These are phyloP conservation scores for Zoanthus solanderi DNA, from an alignment of 92 coral and sea anemone genomes.

Conservation along the genomic window DNA sequence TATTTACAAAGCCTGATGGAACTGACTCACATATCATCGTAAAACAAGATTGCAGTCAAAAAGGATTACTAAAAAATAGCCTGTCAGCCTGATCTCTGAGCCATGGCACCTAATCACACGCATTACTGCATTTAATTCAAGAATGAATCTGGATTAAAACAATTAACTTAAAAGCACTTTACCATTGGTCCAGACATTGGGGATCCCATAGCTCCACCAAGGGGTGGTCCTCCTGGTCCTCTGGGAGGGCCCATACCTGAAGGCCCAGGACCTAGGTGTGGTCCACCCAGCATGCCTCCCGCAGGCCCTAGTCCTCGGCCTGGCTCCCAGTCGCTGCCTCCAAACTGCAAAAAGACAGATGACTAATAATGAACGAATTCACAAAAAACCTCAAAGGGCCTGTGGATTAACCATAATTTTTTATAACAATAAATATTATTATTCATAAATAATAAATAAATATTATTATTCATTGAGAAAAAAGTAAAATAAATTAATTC, in stretches of 20 bases:
- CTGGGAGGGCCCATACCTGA: slow-evolving; percentile 73
- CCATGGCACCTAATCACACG: neutral
- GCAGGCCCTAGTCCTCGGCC: slow-evolving; percentile 41
- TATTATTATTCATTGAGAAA: too few relatives aligned
- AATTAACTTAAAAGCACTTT: slow-evolving; percentile 8
- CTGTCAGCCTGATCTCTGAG: too few relatives aligned
- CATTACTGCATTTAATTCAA: neutral
- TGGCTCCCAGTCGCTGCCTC: slow-evolving; percentile 34
- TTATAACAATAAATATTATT: too few relatives aligned
- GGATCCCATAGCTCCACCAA: slow-evolving; percentile 67
- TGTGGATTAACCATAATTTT: too few relatives aligned
- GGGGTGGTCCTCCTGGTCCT: slow-evolving; percentile 54
- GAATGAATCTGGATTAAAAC: neutral
- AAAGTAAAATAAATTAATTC: too few relatives aligned
- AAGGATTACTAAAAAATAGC: too few relatives aligned
- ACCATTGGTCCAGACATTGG: slow-evolving; percentile 45
- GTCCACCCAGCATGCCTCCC: slow-evolving; percentile 32
- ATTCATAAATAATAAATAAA: too few relatives aligned
- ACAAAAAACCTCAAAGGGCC: too few relatives aligned
- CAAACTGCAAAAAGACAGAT: slow-evolving; percentile 15
- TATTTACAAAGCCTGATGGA: too few relatives aligned
- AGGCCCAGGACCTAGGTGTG: slow-evolving; percentile 39
- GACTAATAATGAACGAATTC: neutral
- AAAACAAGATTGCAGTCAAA: too few relatives aligned
- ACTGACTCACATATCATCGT: too few relatives aligned